Percentiles rank a stretch among this genome's conserved stretches.
These are phyloP conservation scores for Chouioia cunea DNA, from an alignment of 2,888 invertebrate species.

Conservation along the genomic window DNA sequence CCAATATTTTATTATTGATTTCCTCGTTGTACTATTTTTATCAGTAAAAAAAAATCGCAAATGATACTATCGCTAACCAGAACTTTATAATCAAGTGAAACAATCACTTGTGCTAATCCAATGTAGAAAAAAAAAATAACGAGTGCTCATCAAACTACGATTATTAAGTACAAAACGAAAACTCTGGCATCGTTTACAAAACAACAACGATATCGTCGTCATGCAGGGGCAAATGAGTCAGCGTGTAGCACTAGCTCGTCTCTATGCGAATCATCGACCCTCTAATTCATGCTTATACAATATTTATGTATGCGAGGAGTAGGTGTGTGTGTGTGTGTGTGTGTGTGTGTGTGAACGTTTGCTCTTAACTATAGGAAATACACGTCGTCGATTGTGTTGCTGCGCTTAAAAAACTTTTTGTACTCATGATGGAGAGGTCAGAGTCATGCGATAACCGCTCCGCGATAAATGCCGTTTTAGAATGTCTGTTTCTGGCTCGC, in stretches of 20 bases:
- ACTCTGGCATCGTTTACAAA: too few relatives aligned
- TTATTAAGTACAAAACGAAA: background rate
- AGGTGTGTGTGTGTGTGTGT: conserved; percentile 1
- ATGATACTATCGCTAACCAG: too few relatives aligned
- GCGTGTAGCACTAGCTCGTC: too few relatives aligned
- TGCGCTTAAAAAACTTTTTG: background rate
- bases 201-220: too few relatives aligned
- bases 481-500: conserved; percentile 22
- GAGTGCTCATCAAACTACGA: too few relatives aligned
- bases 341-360: conserved; percentile 14
- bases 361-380: conserved; percentile 19
- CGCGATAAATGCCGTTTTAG: conserved; percentile 41
- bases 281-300: conserved; percentile 22
- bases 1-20: too few relatives aligned
- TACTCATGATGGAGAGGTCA: conserved; percentile 34
- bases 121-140: too few relatives aligned
- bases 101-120: too few relatives aligned
- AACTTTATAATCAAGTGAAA: too few relatives aligned
- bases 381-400: background rate
- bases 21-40: too few relatives aligned
- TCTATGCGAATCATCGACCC: conserved; percentile 31
- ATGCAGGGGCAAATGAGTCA: too few relatives aligned
- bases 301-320: conserved; percentile 19
- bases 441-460: conserved; percentile 37
- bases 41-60: too few relatives aligned